These are phyloP conservation scores for Suillia variegata DNA, from an alignment of 2,888 invertebrate species.

Conservation along the genomic window DNA sequence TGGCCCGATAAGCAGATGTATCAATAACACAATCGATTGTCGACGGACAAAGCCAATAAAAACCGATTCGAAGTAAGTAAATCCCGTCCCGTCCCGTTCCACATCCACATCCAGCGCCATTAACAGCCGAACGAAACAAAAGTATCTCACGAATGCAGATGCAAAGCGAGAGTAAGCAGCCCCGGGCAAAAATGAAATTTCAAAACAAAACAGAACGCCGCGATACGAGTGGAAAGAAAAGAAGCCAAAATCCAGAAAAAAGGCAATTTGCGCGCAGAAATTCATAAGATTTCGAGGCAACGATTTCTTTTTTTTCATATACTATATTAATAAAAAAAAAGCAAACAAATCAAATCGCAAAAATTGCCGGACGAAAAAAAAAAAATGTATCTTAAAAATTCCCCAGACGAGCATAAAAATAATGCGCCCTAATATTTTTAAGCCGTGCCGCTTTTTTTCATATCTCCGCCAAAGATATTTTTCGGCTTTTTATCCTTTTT, in stretches of 20 bases:
- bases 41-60: constrained; percentile 20
- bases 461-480: background rate
- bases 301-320: too few species aligned
- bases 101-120: background rate
- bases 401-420: constrained; percentile 12
- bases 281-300: constrained; percentile 3
- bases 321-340: background rate
- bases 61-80: background rate
- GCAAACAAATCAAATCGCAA: background rate
- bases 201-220: too few species aligned
- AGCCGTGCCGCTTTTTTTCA: background rate
- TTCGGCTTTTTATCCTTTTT: background rate
- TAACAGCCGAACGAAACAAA: background rate
- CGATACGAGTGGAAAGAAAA: background rate
- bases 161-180: background rate
- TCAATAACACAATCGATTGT: constrained; percentile 20
- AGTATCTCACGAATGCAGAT: background rate
- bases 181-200: background rate
- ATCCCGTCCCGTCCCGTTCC: background rate
- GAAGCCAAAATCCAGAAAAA: background rate
- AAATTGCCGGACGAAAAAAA: background rate
- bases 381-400: constrained; percentile 4
- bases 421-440: constrained; percentile 10
- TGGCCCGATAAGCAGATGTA: constrained; percentile 13
- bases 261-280: background rate